These are phyloP conservation scores for Zaprionus taronus DNA, from an alignment of 1,140 invertebrate genomes.

Conservation along the genomic window DNA sequence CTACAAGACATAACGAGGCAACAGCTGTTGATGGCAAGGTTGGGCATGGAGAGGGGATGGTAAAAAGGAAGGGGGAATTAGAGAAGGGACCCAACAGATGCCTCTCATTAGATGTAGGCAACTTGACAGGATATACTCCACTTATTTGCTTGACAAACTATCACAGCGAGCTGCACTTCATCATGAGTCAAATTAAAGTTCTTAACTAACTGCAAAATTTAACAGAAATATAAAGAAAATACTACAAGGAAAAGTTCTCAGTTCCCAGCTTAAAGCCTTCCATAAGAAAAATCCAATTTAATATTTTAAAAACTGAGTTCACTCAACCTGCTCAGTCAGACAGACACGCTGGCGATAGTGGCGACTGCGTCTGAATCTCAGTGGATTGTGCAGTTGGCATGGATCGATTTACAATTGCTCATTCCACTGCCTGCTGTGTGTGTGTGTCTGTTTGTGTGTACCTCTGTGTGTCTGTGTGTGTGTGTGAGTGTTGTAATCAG, in stretches of 20 bases:
- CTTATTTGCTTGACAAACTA: conserved; percentile 16
- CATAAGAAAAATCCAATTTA: background rate
- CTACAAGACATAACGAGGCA: conserved; percentile 13
- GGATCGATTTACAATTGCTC: conserved; percentile 30
- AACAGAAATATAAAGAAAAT: background rate
- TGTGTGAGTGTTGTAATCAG: conserved; percentile 48
- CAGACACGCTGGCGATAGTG: too few species aligned
- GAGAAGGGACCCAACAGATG: background rate
- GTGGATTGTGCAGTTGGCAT: conserved; percentile 18
- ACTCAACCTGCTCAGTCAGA: conserved; percentile 3
- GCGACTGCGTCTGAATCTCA: conserved; percentile 7
- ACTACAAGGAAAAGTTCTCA: too few species aligned
- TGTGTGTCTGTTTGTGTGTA: background rate
- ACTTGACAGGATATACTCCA: background rate
- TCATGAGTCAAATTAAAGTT: background rate
- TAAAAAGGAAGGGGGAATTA: too few species aligned
- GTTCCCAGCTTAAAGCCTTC: background rate
- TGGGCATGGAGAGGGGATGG: too few species aligned
- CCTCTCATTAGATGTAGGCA: conserved; percentile 1
- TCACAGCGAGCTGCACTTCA: background rate
- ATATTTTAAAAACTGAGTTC: background rate
- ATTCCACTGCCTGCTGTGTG: background rate
- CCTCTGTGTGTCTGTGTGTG: conserved; percentile 2
- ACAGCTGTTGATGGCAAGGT: background rate
- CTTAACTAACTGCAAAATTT: too few species aligned